Evolutionary conservation across 2,888 invertebrate species (phyloP).

Genomic region (Himalopsyche tibetana): DNA sequence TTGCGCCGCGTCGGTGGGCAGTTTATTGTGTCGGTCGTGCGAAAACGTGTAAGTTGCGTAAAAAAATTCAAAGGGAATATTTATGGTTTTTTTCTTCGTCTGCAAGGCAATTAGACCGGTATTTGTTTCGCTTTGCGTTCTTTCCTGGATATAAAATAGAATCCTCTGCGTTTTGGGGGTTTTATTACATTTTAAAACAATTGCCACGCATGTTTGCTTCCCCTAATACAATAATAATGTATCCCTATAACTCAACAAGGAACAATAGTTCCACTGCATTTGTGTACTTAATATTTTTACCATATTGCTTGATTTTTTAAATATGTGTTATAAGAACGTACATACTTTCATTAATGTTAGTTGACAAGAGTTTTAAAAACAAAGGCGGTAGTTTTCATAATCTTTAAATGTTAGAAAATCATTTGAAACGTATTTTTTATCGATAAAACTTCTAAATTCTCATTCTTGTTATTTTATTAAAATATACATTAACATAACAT

Average conservation of each 20-base stretch:
- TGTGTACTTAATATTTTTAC: background rate
- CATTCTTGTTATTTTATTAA: no score
- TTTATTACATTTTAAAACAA: conserved; percentile 38
- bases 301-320: no score
- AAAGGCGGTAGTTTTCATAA: no score
- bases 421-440: no score
- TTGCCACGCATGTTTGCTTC: background rate
- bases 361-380: no score
- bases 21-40: conserved; percentile 59
- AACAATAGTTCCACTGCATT: background rate
- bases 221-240: background rate
- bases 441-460: no score
- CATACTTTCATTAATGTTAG: no score
- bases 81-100: conserved; percentile 42
- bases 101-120: conserved; percentile 49
- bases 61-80: conserved; percentile 42
- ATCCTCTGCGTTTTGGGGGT: conserved; percentile 22
- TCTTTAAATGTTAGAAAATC: no score
- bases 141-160: conserved; percentile 49
- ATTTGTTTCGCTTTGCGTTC: conserved; percentile 56
- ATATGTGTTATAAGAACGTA: no score
- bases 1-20: conserved; percentile 3
- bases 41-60: conserved; percentile 57
- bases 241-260: background rate
- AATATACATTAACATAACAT: no score